Evolutionary conservation across 1,140 invertebrate species (phyloP), one percentile per base, ranked within the genome.

Genomic region (Sarcophaga bullata): DNA sequence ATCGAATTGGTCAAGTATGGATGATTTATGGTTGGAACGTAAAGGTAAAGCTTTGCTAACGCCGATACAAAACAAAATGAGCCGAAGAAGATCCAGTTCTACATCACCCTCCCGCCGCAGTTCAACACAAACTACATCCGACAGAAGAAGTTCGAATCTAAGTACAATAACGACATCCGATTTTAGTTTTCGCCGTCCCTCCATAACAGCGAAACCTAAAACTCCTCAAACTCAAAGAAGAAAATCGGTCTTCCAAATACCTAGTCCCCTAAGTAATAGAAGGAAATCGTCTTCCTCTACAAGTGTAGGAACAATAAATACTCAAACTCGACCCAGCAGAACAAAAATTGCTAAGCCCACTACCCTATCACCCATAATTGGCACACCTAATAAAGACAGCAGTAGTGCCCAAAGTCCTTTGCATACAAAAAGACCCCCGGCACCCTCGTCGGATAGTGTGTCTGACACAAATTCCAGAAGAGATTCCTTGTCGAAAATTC

Each of bases 311-410:
- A 46, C 49, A 46, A 82, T 68, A 11, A 72, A 47, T n/a, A 75
- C 17, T 8, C 17, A 5, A 80, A 19, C 54, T 25, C 76, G 75
- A 4, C 46, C 75, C 8, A 54, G 75, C 4, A 47, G 81, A 0
- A 49, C 8, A 87, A 89, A 83, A 72, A 85, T 90, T 72, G 87
- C 85, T 68, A 90, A 90, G 73, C 89, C 89, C 8, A 87, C 84
- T 17, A 89, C 87, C 0, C 80, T 90, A 46, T 90, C 89, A 1
- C 89, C 89, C 0, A 90, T 90, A 7, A 87, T 90, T 82, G 89
- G 89, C 0, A 90, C 89, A 0, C 89, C 89, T 1, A 90, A 90
- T 78, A 90, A 90, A 84, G 89, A 90, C 8, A 86, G 85, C 48
- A 87, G 87, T 50, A 83, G 85, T 11, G 85, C 85, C 0, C 87